A percentile compares a stretch with the other conserved stretches of the same genome.
Conservation (phyloP, 1,140 invertebrate genomes). For the Popillia japonica region DNA sequence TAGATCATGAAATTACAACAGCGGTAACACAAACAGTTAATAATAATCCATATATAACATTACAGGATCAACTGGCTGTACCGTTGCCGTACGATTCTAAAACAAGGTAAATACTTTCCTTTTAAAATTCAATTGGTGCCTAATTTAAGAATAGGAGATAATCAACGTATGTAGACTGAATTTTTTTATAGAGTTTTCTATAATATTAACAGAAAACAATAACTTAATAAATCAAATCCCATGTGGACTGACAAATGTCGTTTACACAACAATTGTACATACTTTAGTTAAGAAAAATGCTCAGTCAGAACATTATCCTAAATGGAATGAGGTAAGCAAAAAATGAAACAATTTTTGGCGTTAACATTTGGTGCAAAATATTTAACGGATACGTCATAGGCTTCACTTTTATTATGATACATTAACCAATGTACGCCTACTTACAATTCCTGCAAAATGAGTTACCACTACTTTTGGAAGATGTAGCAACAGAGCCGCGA, state of each 20-base stretch:
- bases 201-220: not conserved
- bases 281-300: not conserved
- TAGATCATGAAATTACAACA: not conserved
- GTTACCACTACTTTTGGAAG: too few relatives aligned
- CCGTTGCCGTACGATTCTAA: not conserved
- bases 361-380: not conserved
- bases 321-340: not conserved
- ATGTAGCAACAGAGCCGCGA: too few relatives aligned
- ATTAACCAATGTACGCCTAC: not conserved
- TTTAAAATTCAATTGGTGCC: not conserved
- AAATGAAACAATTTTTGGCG: not conserved
- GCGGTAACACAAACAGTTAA: not conserved
- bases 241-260: not conserved
- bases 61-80: not conserved
- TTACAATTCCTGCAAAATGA: not conserved
- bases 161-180: not conserved
- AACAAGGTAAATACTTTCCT: not conserved
- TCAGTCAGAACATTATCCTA: not conserved
- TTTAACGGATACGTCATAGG: not conserved
- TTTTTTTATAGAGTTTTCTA: not conserved
- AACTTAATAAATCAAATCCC: not conserved
- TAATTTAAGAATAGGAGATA: not conserved
- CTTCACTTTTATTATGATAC: not conserved
- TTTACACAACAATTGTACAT: not conserved
- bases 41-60: not conserved